These are phyloP conservation scores for Eumacrocentrus americanus DNA, from an alignment of 2,888 invertebrate species.

Conservation along the genomic window DNA sequence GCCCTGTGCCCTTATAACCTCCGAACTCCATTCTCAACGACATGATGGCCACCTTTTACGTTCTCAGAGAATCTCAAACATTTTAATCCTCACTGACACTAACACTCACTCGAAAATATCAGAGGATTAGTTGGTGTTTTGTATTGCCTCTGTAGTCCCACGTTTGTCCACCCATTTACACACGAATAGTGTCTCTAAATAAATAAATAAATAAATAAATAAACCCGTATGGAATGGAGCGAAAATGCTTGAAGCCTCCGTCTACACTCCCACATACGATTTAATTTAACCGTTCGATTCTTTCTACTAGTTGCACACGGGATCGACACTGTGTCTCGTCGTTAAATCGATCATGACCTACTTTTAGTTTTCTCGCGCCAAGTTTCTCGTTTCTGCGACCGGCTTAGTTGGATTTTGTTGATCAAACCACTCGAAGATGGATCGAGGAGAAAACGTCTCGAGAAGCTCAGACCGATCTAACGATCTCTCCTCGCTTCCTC, in stretches of 20 bases:
- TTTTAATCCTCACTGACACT: background rate
- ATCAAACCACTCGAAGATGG: conserved; percentile 8
- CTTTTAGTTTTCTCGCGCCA: conserved; percentile 15
- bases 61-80: background rate
- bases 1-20: conserved; percentile 52
- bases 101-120: background rate
- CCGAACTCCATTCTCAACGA: conserved; percentile 54
- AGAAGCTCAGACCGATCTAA: no score
- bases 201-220: no score
- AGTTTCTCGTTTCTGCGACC: conserved; percentile 20
- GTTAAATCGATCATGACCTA: conserved; percentile 28
- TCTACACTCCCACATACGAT: background rate
- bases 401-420: conserved; percentile 12
- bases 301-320: background rate
- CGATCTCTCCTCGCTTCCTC: background rate
- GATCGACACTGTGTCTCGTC: conserved; percentile 5
- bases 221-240: no score
- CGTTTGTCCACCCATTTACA: background rate
- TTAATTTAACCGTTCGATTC: conserved; percentile 1
- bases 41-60: conserved; percentile 19
- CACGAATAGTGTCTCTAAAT: no score
- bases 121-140: background rate
- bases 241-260: no score
- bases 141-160: background rate
- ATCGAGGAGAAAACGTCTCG: conserved; percentile 5